Evolutionary conservation across 2,888 invertebrate genomes (phyloP), one percentile per base, ranked within the genome.

Genomic region (Chirona hameri): DNA sequence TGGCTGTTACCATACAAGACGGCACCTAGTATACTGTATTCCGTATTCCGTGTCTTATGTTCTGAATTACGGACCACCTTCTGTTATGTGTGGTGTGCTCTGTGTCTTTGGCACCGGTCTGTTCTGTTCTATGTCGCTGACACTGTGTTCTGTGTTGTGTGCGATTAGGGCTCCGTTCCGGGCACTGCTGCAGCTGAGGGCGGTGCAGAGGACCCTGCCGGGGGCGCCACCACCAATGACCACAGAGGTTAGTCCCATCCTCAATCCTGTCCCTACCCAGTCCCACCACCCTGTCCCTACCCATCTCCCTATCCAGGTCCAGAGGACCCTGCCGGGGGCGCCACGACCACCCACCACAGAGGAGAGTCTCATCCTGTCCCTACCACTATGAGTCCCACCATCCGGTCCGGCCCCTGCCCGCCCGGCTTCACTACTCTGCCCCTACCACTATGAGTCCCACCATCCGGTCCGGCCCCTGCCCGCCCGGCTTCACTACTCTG

Each of bases 171-270:
- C 98, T n/a, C 99, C 99, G 18, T 99, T 99, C 89, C 91, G 99
- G 84, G 99, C 99, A 0, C 90, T 99, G 82, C 90, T 99, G 83
- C 98, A 99, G 90, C 95, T 99, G 82, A 91, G 97, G 84, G 98
- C 99, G 46, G 91, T 99, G 86, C 95, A 97, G 88, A 94, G 94
- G 87, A 91, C 92, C 80, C 48, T 89, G 52, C 79, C 46, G 52
- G 72, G 24, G 15, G 60, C 18, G 21, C 81, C 21, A 80, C 31
- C 76, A 29, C 81, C 21, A 57, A 31, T 24, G 18, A 18, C 52
- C 52, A 52, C 52, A 55, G 39, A 48, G 85, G 86, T 82, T 89
- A 89, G 85, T 90, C 80, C 88, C 89, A 46, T 89, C 55, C 48
- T 52, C 4, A 39, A 79, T 14, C 57, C 65, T 24, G 83, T n/a